Evolutionary conservation across 2,888 invertebrate genomes (phyloP).

Genomic region (Caenorhabditis plicata): DNA sequence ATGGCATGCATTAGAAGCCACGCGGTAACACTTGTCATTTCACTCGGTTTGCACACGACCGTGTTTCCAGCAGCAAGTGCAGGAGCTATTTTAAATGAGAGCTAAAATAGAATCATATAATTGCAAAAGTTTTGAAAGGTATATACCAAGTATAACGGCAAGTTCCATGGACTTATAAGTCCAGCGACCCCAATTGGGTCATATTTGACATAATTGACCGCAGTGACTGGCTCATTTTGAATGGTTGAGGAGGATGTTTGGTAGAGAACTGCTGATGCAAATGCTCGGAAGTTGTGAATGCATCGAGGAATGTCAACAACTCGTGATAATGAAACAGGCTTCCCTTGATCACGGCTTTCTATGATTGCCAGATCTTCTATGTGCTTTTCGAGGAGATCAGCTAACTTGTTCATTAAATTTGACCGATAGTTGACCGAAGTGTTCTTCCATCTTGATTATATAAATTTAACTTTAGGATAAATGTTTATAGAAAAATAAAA

Average conservation of each 20-base stretch:
- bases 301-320: slow-evolving; percentile 70
- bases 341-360: slow-evolving; percentile 71
- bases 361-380: slow-evolving; percentile 69
- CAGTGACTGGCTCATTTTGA: slow-evolving; percentile 47
- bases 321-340: slow-evolving; percentile 68
- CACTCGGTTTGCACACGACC: slow-evolving; percentile 71
- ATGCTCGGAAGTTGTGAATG: slow-evolving; percentile 70
- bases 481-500: too few species aligned
- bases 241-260: slow-evolving; percentile 63
- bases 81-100: slow-evolving; percentile 71
- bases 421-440: slow-evolving; percentile 67
- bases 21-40: slow-evolving; percentile 71
- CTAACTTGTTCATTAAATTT: slow-evolving; percentile 67
- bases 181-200: slow-evolving; percentile 71
- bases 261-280: slow-evolving; percentile 68
- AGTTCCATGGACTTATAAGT: slow-evolving; percentile 71
- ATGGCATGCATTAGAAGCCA: slow-evolving; percentile 69
- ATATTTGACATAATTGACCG: slow-evolving; percentile 69
- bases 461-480: not conserved
- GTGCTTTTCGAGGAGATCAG: slow-evolving; percentile 69
- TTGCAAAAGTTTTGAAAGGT: not conserved
- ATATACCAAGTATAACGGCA: slow-evolving; percentile 70
- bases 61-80: slow-evolving; percentile 69
- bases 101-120: slow-evolving; percentile 27
- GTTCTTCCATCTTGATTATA: slow-evolving; percentile 68